Evolutionary conservation across 2,113 vertebrate species (phyloP).

Genomic region (Pseudois nayaur): DNA sequence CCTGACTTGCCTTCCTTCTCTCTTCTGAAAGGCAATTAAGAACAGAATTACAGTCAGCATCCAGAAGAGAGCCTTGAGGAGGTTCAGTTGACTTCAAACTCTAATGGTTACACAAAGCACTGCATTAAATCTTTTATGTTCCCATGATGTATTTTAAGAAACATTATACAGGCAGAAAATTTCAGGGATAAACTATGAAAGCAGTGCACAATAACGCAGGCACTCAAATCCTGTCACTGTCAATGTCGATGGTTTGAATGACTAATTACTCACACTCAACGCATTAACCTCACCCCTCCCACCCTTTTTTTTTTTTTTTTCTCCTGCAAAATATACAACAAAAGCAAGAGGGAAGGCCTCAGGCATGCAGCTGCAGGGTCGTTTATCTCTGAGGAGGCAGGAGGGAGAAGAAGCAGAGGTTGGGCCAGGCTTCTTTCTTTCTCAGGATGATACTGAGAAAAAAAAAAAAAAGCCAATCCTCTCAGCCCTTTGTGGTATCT

Average conservation of each 20-base stretch:
- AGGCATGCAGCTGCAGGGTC: constrained; percentile 51
- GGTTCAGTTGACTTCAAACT: constrained; percentile 70
- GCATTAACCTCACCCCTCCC: constrained; percentile 66
- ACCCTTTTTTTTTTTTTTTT: background rate
- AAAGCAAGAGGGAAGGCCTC: constrained; percentile 52
- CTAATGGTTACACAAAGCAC: constrained; percentile 71
- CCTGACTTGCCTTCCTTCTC: constrained; percentile 18
- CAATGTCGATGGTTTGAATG: constrained; percentile 66
- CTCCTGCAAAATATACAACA: constrained; percentile 48
- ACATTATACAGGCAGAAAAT: constrained; percentile 73
- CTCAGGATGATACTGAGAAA: background rate
- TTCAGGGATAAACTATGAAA: constrained; percentile 69
- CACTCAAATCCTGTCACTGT: constrained; percentile 71
- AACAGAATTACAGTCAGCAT: constrained; percentile 56
- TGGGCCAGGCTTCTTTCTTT: background rate
- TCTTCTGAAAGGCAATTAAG: constrained; percentile 49
- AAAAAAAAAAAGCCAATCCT: background rate
- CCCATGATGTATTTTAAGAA: constrained; percentile 73
- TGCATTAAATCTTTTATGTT: constrained; percentile 73
- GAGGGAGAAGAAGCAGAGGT: background rate
- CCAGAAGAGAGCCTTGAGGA: constrained; percentile 51
- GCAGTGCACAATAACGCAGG: constrained; percentile 54
- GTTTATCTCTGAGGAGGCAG: constrained; percentile 11
- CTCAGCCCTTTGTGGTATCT: background rate
- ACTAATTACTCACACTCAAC: constrained; percentile 69